Conservation (phyloP, 2,797 vertebrate genomes). For the Discoglossus pictus region DNA sequence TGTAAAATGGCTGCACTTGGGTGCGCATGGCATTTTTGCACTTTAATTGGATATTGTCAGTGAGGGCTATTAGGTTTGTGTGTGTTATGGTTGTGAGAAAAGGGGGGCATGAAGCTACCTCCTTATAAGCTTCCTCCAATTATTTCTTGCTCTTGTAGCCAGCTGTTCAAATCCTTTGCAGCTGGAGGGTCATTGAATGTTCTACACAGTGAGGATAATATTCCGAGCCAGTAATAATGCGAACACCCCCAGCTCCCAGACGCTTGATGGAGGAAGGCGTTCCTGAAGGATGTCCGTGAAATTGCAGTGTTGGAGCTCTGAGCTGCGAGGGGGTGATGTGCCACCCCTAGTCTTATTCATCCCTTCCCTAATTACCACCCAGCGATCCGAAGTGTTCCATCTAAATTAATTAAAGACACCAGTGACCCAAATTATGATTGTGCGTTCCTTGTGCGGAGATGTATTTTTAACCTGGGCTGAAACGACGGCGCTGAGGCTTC, state of each 20-base stretch:
- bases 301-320: slow-evolving; percentile 58
- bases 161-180: slow-evolving; percentile 42
- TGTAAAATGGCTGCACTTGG: too few species aligned
- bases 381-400: slow-evolving; percentile 68
- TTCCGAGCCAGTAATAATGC: slow-evolving; percentile 44
- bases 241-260: not conserved
- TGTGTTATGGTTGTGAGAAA: not conserved
- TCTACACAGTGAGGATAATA: slow-evolving; percentile 32
- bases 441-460: slow-evolving; percentile 62
- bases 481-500: slow-evolving; percentile 70
- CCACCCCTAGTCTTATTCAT: slow-evolving; percentile 50
- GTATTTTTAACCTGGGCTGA: slow-evolving; percentile 76
- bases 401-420: slow-evolving; percentile 79
- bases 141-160: slow-evolving; percentile 25
- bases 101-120: not conserved
- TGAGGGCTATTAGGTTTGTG: not conserved
- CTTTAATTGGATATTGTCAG: too few species aligned
- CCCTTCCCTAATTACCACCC: slow-evolving; percentile 72
- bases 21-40: too few species aligned
- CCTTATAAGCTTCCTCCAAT: slow-evolving; percentile 23
- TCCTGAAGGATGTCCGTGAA: slow-evolving; percentile 48
- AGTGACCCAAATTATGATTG: slow-evolving; percentile 75
- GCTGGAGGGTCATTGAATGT: slow-evolving; percentile 42
- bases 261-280: slow-evolving; percentile 36
- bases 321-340: slow-evolving; percentile 37